Evolutionary conservation across 2,888 invertebrate genomes (phyloP).

Genomic region (Acanthoscelides obtectus): DNA sequence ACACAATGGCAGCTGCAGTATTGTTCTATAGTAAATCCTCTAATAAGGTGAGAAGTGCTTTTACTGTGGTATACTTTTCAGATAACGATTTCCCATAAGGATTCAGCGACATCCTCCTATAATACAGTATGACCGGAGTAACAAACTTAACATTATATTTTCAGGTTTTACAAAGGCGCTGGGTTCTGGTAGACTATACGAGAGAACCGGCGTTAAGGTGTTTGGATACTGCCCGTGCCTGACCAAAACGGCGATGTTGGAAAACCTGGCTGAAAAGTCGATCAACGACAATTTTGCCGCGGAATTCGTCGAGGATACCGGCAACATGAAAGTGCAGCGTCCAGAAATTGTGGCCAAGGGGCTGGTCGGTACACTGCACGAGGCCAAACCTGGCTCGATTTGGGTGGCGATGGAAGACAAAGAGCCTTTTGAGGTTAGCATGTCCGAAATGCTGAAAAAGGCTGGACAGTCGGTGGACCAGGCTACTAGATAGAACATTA

Average conservation of each 20-base stretch:
- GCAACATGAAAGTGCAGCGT: constrained; percentile 27
- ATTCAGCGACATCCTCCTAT: too few relatives aligned
- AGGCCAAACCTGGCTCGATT: constrained; percentile 32
- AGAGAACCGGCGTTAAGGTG: constrained; percentile 51
- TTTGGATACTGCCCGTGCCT: constrained; percentile 54
- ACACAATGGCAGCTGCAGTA: too few relatives aligned
- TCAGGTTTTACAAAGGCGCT: constrained; percentile 33
- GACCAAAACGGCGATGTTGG: constrained; percentile 46
- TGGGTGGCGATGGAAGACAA: constrained; percentile 34
- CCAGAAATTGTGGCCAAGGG: constrained; percentile 30
- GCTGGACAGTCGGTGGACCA: background rate
- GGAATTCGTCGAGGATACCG: constrained; percentile 36
- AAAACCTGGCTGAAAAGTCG: constrained; percentile 29
- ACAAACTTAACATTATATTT: constrained; percentile 15
- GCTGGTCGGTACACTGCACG: constrained; percentile 25
- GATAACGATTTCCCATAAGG: too few relatives aligned
- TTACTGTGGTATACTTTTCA: too few relatives aligned
- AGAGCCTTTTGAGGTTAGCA: constrained; percentile 30
- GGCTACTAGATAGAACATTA: background rate
- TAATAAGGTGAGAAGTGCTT: too few relatives aligned
- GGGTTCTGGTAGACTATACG: constrained; percentile 42
- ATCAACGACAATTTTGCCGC: constrained; percentile 36
- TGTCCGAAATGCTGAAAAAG: constrained; percentile 20
- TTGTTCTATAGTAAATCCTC: too few relatives aligned
- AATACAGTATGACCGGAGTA: too few relatives aligned